Percentiles rank a stretch among this genome's conserved stretches.
Conservation (phyloP, 2,113 vertebrate species). For the Cinclus mexicanus region DNA sequence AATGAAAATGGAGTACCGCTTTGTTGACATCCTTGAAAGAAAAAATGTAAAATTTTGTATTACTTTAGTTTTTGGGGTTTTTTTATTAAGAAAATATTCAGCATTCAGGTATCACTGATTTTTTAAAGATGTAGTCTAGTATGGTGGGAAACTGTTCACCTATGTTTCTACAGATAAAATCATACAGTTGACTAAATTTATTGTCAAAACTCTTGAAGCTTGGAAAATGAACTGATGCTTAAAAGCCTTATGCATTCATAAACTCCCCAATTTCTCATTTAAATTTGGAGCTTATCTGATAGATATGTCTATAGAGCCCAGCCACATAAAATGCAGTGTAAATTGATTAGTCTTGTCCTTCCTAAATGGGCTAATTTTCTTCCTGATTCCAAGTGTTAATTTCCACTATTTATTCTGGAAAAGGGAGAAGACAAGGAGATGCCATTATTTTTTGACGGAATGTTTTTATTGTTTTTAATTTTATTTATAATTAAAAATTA, state of each 20-base stretch:
- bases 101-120: not conserved
- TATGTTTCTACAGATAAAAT: not conserved
- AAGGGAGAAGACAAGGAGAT: not conserved
- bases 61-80: accelerated
- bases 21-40: not conserved
- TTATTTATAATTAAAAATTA: not conserved
- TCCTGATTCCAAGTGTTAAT: not conserved
- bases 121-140: not conserved
- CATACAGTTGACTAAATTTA: not conserved
- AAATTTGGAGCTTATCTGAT: not conserved
- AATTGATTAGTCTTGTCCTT: not conserved
- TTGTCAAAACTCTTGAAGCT: not conserved
- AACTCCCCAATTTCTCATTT: not conserved
- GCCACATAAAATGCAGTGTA: not conserved
- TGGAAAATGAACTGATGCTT: not conserved
- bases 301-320: not conserved
- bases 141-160: not conserved
- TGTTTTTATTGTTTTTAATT: not conserved
- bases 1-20: not conserved
- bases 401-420: not conserved
- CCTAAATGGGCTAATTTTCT: not conserved
- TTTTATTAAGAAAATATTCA: not conserved
- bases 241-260: not conserved
- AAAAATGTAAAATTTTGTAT: not conserved
- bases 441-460: not conserved